phyloP scores from a whole-genome alignment of 30 jellyfish, hydroid and myxozoan species.

The Pelagia noctiluca region DNA sequence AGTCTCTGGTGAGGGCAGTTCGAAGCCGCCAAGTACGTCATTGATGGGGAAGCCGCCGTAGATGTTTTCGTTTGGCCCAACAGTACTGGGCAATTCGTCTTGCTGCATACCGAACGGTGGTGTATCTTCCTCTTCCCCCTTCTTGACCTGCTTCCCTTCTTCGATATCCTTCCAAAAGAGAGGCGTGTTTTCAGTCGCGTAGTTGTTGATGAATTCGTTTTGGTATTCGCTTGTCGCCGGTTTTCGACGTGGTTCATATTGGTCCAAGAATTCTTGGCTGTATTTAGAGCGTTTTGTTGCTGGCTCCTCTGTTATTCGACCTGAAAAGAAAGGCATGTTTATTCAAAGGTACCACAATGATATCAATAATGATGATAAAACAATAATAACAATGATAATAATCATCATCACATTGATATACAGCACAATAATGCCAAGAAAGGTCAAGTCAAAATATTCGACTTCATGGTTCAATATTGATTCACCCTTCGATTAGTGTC shows the following conservation, averaged over 20 bases:
- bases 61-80: conserved; percentile 89
- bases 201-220: conserved; percentile 15
- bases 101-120: conserved; percentile 35
- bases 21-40: conserved; percentile 92
- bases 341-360: no score
- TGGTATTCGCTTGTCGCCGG: conserved; percentile 21
- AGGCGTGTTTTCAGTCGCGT: conserved; percentile 63
- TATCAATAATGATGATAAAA: no score
- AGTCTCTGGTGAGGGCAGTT: conserved; percentile 89
- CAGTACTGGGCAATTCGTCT: conserved; percentile 89
- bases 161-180: conserved; percentile 47
- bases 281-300: conserved; percentile 54
- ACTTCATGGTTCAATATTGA: no score
- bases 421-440: no score
- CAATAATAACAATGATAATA: no score
- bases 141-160: neutral
- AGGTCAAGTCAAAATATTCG: no score
- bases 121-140: conserved; percentile 45
- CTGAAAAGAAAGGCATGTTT: no score
- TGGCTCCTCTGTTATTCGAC: no score
- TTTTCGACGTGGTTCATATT: neutral
- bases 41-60: conserved; percentile 96
- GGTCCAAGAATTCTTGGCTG: conserved; percentile 6
- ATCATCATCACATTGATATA: no score
- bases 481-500: no score